Percentiles rank a stretch among this genome's conserved stretches.
These are phyloP conservation scores for Embidobia sp. DNA, from an alignment of 2,888 invertebrate genomes.

Conservation along the genomic window DNA sequence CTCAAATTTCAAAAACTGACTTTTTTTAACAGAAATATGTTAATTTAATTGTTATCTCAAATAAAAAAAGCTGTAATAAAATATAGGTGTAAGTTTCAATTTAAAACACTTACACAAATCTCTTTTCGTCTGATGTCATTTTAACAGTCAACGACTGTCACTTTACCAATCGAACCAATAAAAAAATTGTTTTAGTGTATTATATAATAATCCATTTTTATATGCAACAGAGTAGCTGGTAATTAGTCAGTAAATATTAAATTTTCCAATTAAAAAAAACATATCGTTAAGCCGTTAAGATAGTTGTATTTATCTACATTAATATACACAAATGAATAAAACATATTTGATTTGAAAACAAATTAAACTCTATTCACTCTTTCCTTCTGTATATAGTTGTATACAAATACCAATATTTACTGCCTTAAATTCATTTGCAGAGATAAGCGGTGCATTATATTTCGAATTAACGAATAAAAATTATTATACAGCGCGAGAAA, in stretches of 20 bases:
- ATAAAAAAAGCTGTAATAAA: too few relatives aligned
- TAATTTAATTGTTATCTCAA: too few relatives aligned
- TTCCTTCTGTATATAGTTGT: neutral
- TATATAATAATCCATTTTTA: too few relatives aligned
- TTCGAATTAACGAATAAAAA: constrained; percentile 46
- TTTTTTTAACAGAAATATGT: too few relatives aligned
- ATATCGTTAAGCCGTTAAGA: neutral
- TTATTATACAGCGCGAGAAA: constrained; percentile 16
- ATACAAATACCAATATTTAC: constrained; percentile 20
- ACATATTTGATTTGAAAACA: constrained; percentile 22
- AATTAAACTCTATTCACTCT: constrained; percentile 1
- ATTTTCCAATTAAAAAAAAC: neutral
- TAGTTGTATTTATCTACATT: neutral
- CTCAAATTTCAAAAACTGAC: too few relatives aligned
- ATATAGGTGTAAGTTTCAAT: too few relatives aligned
- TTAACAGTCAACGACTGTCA: too few relatives aligned
- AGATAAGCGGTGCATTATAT: constrained; percentile 33
- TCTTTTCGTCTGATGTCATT: too few relatives aligned
- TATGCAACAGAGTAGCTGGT: too few relatives aligned
- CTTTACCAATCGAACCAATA: too few relatives aligned
- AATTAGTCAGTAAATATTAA: neutral
- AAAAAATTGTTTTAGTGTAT: too few relatives aligned
- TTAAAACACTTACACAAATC: too few relatives aligned
- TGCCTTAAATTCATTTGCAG: constrained; percentile 16
- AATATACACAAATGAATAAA: constrained; percentile 8